Evolutionary conservation across 2,888 invertebrate species (phyloP), one percentile per base, ranked within the genome.

Genomic region (Abrostola triplasia): DNA sequence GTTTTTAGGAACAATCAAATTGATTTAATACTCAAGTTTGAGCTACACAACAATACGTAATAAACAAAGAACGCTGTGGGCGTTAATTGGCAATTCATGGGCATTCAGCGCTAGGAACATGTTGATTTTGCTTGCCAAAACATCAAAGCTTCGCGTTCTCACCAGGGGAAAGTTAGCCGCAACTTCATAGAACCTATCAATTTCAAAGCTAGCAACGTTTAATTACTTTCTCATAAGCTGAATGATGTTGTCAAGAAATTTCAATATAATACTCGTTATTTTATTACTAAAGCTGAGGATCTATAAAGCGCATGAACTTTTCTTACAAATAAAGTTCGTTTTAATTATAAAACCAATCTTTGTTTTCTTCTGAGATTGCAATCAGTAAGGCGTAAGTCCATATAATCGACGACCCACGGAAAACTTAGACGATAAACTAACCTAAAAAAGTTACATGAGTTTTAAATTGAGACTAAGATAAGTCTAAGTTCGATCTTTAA

Each of bases 11-110:
- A 72, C 72, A 73, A 72, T 47, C 9, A 47, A 47, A 47, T 73
- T 72, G 73, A 60, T 69, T 60, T 12, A 5, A 61, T 59, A 65
- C 55, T 64, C 60, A 12, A 61, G 24, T 64, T 62, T 66, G 42
- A 66, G 41, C 47, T 66, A 59, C 53, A 56, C 50, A 71, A 67
- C 60, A 52, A 73, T 70, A 77, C 64, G 61, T 58, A 63, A 35
- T 56, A 48, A 73, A 77, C 79, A 76, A 78, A 73, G 74, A 59
- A 48, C 44, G 53, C 42, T 62, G 6, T 53, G 42, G 47, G 40
- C 52, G 37, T 54, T 78, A 74, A 78, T 77, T 77, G 76, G 71
- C 54, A 58, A 77, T 78, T 77, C 76, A 73, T 76, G 68, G 73
- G 55, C 41, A 59, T 64, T 65, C 40, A 40, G 61, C 55, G 55